Percentiles rank a stretch among this genome's conserved stretches.
Conservation (phyloP, 2,888 invertebrate species). For the Gymnosoma rotundatum region DNA sequence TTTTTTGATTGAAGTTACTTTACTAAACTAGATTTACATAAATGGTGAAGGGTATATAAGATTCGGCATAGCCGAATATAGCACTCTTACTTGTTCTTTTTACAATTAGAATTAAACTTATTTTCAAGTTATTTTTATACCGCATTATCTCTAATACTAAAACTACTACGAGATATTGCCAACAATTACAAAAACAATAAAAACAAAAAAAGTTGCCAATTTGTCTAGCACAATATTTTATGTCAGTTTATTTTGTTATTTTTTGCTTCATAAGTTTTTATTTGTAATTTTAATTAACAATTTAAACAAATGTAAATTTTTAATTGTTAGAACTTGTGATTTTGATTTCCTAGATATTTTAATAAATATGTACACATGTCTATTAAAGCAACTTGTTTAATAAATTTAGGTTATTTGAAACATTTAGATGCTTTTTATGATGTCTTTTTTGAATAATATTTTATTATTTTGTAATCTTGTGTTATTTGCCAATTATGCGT, state of each 20-base stretch:
- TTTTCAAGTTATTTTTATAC: not conserved
- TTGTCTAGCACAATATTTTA: slow-evolving; percentile 60
- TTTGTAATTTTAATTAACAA: slow-evolving; percentile 26
- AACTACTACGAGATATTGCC: slow-evolving; percentile 8
- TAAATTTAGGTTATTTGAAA: slow-evolving; percentile 32
- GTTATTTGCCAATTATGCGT: slow-evolving; percentile 39
- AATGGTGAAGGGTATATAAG: too few species aligned
- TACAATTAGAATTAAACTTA: not conserved
- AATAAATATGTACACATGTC: not conserved
- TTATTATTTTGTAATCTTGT: slow-evolving; percentile 24
- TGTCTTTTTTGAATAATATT: slow-evolving; percentile 15
- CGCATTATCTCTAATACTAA: not conserved
- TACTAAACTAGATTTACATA: too few species aligned
- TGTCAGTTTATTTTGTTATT: not conserved
- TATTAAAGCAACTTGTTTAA: slow-evolving; percentile 2
- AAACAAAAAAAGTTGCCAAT: slow-evolving; percentile 64
- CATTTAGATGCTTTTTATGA: not conserved
- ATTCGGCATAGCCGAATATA: too few species aligned
- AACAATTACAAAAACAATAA: slow-evolving; percentile 17
- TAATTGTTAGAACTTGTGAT: slow-evolving; percentile 35
- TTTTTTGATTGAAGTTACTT: too few species aligned
- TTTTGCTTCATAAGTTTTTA: slow-evolving; percentile 1
- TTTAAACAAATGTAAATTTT: slow-evolving; percentile 30
- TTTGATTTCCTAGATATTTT: not conserved
- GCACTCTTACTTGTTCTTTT: too few species aligned